phyloP scores from a whole-genome alignment of 1,140 invertebrate genomes.

The Drosophila kanapiae region DNA sequence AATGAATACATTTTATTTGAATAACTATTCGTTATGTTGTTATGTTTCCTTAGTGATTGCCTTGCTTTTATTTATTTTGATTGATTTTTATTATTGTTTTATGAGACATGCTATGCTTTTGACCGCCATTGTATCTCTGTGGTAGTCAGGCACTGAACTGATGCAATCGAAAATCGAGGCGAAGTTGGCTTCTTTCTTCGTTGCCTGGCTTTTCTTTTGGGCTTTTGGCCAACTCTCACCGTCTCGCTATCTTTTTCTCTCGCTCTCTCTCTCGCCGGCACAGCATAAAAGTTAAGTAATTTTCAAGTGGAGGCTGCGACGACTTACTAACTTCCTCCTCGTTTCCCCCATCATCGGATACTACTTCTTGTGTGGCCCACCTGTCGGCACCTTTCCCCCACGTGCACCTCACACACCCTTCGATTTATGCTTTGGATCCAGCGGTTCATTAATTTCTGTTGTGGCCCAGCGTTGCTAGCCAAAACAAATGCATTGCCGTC shows the following conservation, averaged over 20 bases:
- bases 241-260: slow-evolving; percentile 19
- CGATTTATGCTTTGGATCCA: slow-evolving; percentile 29
- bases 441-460: slow-evolving; percentile 37
- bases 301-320: slow-evolving; percentile 24
- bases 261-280: slow-evolving; percentile 2
- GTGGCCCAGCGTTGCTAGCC: slow-evolving; percentile 61
- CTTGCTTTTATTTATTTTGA: neutral
- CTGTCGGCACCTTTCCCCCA: slow-evolving; percentile 25
- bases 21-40: no score
- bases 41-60: neutral
- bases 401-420: neutral
- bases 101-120: neutral
- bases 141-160: neutral
- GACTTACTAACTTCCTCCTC: slow-evolving; percentile 3
- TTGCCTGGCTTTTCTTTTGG: slow-evolving; percentile 4
- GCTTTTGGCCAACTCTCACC: slow-evolving; percentile 22
- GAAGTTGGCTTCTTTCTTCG: slow-evolving; percentile 2
- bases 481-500: slow-evolving; percentile 60
- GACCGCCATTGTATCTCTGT: neutral
- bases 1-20: no score
- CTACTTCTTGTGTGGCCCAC: slow-evolving; percentile 12
- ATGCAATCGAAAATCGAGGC: slow-evolving; percentile 16
- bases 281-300: slow-evolving; percentile 56
- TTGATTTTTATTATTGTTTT: neutral
- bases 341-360: neutral